phyloP scores from a whole-genome alignment of 1,140 invertebrate species.

The Drosophila paulistorum region DNA sequence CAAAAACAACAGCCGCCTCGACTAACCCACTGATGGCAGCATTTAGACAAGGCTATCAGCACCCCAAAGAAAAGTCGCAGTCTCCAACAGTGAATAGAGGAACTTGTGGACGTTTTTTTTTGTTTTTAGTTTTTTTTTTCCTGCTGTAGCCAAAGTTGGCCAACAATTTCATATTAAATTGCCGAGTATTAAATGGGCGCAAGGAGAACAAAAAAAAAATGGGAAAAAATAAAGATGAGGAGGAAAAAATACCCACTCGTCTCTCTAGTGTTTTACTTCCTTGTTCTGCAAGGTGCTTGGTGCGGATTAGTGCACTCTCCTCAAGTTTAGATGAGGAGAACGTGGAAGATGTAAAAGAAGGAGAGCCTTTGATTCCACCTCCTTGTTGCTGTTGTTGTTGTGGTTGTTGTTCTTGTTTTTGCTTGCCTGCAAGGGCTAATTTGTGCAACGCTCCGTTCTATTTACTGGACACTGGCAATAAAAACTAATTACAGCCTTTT shows the following conservation, averaged over 20 bases:
- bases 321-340: conserved; percentile 14
- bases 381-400: conserved; percentile 18
- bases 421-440: conserved; percentile 74
- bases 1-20: conserved; percentile 29
- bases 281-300: conserved; percentile 71
- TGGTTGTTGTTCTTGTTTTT: conserved; percentile 26
- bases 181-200: conserved; percentile 77
- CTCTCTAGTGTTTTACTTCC: conserved; percentile 68
- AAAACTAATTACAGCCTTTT: conserved; percentile 71
- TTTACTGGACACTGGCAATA: conserved; percentile 62
- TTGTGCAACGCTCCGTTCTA: conserved; percentile 64
- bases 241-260: conserved; percentile 43
- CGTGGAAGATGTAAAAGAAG: background rate
- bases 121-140: background rate
- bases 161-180: conserved; percentile 82
- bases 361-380: conserved; percentile 1
- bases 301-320: conserved; percentile 62
- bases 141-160: conserved; percentile 61
- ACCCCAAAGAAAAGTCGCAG: conserved; percentile 53
- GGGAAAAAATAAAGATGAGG: conserved; percentile 16
- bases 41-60: conserved; percentile 81
- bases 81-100: conserved; percentile 26
- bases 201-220: conserved; percentile 30
- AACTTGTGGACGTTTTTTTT: conserved; percentile 5
- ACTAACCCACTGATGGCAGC: conserved; percentile 71